Evolutionary conservation across 2,888 invertebrate genomes (phyloP), one percentile per base, ranked within the genome.

Genomic region (Platerodrilus igneus): DNA sequence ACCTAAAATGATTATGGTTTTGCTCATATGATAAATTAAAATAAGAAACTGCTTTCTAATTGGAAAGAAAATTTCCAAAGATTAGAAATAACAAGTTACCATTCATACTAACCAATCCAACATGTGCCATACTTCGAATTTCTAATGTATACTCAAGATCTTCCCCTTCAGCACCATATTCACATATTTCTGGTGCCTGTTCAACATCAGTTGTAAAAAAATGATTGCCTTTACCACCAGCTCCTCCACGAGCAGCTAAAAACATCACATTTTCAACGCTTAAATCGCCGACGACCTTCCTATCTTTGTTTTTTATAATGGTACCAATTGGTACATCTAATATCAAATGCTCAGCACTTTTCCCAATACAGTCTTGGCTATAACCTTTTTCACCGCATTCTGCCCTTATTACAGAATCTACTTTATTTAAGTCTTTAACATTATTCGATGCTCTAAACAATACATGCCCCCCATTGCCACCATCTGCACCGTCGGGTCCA

Each of bases 401-500:
- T 0, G 82, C 95, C 54, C 69, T 67, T 2, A 79, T 58, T 7
- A 83, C 65, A 0, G 78, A 60, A 1, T 66, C 62, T 25, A 92
- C 64, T 57, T 84, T 77, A 42, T 77, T 76, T 14, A 95, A 72
- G 55, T 89, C 86, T 48, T 76, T 84, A 1, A 83, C 72, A 35
- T 81, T 73, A 17, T 67, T 65, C 0, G 77, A 73, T 0, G 89
- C 86, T 80, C 78, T 71, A 48, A 96, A 86, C 37, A 96, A 77
- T 1, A 97, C 85, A 70, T 97, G 96, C 0, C 91, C 96, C 0
- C 96, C 96, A 61, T 88, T 79, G 0, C 99, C 99, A 0, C 97
- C 99, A 66, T 97, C 93, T 0, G 96, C 97, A 0, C 95, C 96
- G 66, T 93, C 90, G 0, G 95, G 96, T 0, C 96, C 96, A 0